phyloP scores from a whole-genome alignment of 1,140 invertebrate genomes.

The Probaryconus sp. region DNA sequence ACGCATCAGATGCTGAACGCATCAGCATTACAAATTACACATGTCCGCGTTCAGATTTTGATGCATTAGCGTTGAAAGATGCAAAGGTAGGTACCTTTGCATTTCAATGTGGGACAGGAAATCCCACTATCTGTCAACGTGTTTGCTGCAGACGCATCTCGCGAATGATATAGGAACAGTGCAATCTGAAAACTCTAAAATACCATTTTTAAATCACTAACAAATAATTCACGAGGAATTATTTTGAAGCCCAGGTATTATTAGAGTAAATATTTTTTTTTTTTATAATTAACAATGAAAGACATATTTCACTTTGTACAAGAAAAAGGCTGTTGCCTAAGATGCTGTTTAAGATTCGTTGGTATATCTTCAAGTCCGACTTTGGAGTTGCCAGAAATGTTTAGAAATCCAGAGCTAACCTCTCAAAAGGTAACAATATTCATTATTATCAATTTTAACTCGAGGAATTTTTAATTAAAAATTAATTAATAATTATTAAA shows the following conservation, averaged over 20 bases:
- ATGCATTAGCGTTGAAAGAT: no score
- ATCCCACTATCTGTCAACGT: no score
- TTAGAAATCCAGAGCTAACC: slow-evolving; percentile 71
- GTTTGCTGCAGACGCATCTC: no score
- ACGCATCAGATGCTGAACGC: no score
- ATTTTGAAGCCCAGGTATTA: not conserved
- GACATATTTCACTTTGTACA: slow-evolving; percentile 73
- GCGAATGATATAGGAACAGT: no score
- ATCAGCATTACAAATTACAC: no score
- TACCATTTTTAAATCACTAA: no score
- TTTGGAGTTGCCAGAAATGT: slow-evolving; percentile 71
- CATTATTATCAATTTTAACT: not conserved
- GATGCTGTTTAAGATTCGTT: slow-evolving; percentile 80
- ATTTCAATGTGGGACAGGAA: no score
- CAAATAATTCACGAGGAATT: no score
- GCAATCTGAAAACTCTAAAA: no score
- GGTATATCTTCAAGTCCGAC: slow-evolving; percentile 46
- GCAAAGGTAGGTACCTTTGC: no score
- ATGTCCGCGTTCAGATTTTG: no score
- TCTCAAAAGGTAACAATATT: slow-evolving; percentile 32
- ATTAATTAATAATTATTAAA: slow-evolving; percentile 8
- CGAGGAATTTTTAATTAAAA: slow-evolving; percentile 16
- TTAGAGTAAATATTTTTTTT: slow-evolving; percentile 19
- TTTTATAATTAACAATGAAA: slow-evolving; percentile 32
- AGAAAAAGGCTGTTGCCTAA: slow-evolving; percentile 76